These are phyloP conservation scores for Meteorus sp. DNA, from an alignment of 1,140 invertebrate species.

Conservation along the genomic window DNA sequence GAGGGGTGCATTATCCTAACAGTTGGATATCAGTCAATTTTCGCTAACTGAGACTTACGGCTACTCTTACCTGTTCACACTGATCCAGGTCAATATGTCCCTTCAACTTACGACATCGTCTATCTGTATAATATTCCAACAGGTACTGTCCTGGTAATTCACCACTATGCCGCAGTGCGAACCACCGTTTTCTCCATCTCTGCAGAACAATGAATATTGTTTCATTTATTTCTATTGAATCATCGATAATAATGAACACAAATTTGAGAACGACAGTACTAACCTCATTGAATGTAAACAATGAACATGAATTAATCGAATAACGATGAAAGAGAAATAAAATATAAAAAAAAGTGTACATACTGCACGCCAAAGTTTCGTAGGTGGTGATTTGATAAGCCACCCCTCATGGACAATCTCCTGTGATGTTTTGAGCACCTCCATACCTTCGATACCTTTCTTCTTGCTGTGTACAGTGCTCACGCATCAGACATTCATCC, in stretches of 20 bases:
- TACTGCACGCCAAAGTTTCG: slow-evolving; percentile 87
- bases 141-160: slow-evolving; percentile 92
- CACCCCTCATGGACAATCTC: slow-evolving; percentile 82
- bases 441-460: slow-evolving; percentile 34
- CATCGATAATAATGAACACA: slow-evolving; percentile 7
- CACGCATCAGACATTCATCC: background rate
- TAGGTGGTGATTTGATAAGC: slow-evolving; percentile 89
- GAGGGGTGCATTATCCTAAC: no score
- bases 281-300: slow-evolving; percentile 15
- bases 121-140: slow-evolving; percentile 90
- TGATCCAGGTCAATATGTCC: slow-evolving; percentile 92
- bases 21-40: background rate
- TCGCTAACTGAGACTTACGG: slow-evolving; percentile 17
- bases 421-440: slow-evolving; percentile 51
- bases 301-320: background rate
- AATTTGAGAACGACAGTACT: slow-evolving; percentile 30
- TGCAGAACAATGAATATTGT: slow-evolving; percentile 51
- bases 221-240: background rate
- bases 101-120: slow-evolving; percentile 82
- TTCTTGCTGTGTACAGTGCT: background rate
- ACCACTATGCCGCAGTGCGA: slow-evolving; percentile 84
- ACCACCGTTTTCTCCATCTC: slow-evolving; percentile 94
- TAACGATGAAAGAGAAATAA: no score
- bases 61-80: slow-evolving; percentile 82
- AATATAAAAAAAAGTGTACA: slow-evolving; percentile 63